These are phyloP conservation scores for Dasysyrphus albostriatus DNA, from an alignment of 2,888 invertebrate genomes.

Conservation along the genomic window DNA sequence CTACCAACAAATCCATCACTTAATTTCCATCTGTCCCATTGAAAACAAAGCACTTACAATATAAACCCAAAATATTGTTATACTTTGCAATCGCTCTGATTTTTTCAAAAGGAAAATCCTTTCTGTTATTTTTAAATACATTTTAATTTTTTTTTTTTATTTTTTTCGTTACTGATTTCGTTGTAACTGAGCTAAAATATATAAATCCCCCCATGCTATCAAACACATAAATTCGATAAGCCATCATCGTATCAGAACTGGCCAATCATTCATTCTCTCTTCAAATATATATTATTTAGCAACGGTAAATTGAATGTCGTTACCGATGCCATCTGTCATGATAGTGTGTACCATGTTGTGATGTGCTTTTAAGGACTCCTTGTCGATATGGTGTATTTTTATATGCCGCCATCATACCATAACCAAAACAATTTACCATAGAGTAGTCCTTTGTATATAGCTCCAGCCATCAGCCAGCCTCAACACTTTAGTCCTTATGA, in stretches of 20 bases:
- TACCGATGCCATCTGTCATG: slow-evolving; percentile 76
- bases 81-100: slow-evolving; percentile 38
- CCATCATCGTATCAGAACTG: slow-evolving; percentile 68
- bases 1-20: too few relatives aligned
- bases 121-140: background rate
- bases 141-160: background rate
- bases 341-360: slow-evolving; percentile 69
- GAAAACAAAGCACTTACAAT: too few relatives aligned
- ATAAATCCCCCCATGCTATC: background rate
- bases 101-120: slow-evolving; percentile 20
- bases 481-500: slow-evolving; percentile 54
- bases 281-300: slow-evolving; percentile 75
- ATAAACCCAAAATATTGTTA: too few relatives aligned
- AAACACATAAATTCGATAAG: slow-evolving; percentile 64
- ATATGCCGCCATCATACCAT: background rate
- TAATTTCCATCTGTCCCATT: too few relatives aligned
- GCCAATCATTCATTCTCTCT: slow-evolving; percentile 71
- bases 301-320: slow-evolving; percentile 75
- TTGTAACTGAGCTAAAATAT: slow-evolving; percentile 25
- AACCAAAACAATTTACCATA: slow-evolving; percentile 47
- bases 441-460: background rate
- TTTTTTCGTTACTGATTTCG: slow-evolving; percentile 18
- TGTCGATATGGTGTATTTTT: background rate
- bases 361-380: slow-evolving; percentile 72
- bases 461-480: slow-evolving; percentile 18